phyloP scores from a whole-genome alignment of 2,888 invertebrate genomes.

The Criorhina ranunculi region DNA sequence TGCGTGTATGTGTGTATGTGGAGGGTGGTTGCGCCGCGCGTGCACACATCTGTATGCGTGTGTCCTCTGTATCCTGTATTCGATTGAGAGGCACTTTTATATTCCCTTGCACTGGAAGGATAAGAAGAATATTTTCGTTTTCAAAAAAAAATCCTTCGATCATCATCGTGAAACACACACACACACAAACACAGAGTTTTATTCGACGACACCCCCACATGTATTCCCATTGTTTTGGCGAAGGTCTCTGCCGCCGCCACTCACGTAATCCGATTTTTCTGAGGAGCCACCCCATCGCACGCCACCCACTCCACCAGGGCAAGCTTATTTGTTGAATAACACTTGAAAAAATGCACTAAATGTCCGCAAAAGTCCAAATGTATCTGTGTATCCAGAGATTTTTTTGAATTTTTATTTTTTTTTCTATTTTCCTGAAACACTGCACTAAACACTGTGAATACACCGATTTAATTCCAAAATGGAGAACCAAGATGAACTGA shows the following conservation, averaged over 20 bases:
- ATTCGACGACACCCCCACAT: conserved; percentile 66
- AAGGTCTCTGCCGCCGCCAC: conserved; percentile 74
- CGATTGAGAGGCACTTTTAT: conserved; percentile 45
- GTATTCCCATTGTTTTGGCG: conserved; percentile 74
- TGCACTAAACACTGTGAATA: conserved; percentile 50
- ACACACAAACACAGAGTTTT: conserved; percentile 27
- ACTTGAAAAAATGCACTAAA: conserved; percentile 55
- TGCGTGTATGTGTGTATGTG: conserved; percentile 11
- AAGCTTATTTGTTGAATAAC: conserved; percentile 63
- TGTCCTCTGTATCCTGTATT: conserved; percentile 60
- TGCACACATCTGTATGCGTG: conserved; percentile 23
- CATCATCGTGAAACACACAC: conserved; percentile 25
- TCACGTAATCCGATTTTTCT: conserved; percentile 73
- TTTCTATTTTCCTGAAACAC: conserved; percentile 13
- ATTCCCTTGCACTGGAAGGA: conserved; percentile 18
- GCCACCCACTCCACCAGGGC: background rate
- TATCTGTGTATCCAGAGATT: conserved; percentile 24
- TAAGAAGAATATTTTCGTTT: conserved; percentile 45
- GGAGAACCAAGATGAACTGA: conserved; percentile 22
- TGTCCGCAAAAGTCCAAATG: conserved; percentile 31
- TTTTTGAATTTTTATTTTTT: background rate
- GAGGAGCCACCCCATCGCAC: conserved; percentile 15
- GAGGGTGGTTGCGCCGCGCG: conserved; percentile 35
- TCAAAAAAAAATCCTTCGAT: conserved; percentile 45
- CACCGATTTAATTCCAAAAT: conserved; percentile 58